Base-by-base conservation (phyloP, 2,888 invertebrate genomes). In the Synergus itoensis region DNA sequence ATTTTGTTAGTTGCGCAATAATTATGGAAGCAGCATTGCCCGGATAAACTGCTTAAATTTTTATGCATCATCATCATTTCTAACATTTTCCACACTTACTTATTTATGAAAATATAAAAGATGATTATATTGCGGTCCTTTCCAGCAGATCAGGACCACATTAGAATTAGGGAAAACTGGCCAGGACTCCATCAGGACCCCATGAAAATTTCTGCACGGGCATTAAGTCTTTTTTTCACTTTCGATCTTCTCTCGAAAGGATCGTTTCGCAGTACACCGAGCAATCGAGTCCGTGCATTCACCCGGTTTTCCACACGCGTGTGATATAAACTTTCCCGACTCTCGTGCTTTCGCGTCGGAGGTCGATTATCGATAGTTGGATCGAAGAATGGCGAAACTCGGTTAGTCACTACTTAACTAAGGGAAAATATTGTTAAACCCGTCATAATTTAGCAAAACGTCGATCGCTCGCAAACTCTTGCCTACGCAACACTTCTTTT, bases 371-470 rank as follows among this genome's bases (percentile, higher is more conserved):
- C 53, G 73, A n/a, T 36, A 73, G 53, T 73, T 53, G 53, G 53
- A 73, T 73, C 36, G 28, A 53, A 53, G 36, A 73, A 57, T 73
- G 53, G 4, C 12, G 53, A 73, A 73, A 73, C 73, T 73, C 53
- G 48, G 36, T 53, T 53, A 53, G 69, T 21, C 48, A 16, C 21
- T 21, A 69, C 16, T 21, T 48, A 36, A 28, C 64, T n/a, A 8
- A 16, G n/a, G n/a, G 73, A 73, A 73, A 73, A 73, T 73, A 73
- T 73, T 73, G 53, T 73, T 73, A 73, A 53, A 53, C n/a, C 73
- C 36, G 73, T 73, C 73, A 73, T 69, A 69, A 69, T 73, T 53
- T 45, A 9, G 12, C 21, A 67, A 11, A 4, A n/a, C 21, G 43
- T 21, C 16, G 14, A 67, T 45, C 43, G 12, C 43, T 45, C 12